Percentiles rank a stretch among this genome's conserved stretches.
These are phyloP conservation scores for Scomberomorus guttatus DNA, from an alignment of 2,797 vertebrate species.

Conservation along the genomic window DNA sequence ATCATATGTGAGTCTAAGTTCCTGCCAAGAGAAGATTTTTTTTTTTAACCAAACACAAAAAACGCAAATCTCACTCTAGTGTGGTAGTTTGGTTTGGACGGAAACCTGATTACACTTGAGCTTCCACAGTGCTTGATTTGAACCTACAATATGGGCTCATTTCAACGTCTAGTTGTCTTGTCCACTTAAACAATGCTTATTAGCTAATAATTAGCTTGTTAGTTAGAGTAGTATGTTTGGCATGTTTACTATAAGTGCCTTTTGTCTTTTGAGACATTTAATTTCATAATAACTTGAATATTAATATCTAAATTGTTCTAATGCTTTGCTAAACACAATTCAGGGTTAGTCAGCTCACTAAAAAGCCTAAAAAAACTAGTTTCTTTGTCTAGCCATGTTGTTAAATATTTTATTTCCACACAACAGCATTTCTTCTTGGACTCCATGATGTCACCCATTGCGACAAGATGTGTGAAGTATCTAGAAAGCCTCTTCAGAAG, in stretches of 20 bases:
- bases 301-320: neutral
- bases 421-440: neutral
- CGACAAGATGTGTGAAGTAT: neutral
- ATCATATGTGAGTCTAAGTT: neutral
- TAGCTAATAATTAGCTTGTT: neutral
- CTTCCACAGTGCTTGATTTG: neutral
- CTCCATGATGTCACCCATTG: neutral
- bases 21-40: neutral
- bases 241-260: neutral
- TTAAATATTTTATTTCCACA: neutral
- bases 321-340: neutral
- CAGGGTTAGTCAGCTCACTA: neutral
- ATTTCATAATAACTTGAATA: neutral
- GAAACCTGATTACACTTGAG: neutral
- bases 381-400: neutral
- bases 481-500: neutral
- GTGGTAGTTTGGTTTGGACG: neutral
- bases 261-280: neutral
- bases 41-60: neutral
- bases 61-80: neutral
- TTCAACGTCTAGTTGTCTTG: neutral
- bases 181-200: conserved; percentile 6
- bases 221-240: too few species aligned
- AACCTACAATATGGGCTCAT: neutral
- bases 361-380: neutral